Evolutionary conservation across 2,113 vertebrate species (phyloP), one percentile per base, ranked within the genome.

Genomic region (Paracanthobrama guichenoti): DNA sequence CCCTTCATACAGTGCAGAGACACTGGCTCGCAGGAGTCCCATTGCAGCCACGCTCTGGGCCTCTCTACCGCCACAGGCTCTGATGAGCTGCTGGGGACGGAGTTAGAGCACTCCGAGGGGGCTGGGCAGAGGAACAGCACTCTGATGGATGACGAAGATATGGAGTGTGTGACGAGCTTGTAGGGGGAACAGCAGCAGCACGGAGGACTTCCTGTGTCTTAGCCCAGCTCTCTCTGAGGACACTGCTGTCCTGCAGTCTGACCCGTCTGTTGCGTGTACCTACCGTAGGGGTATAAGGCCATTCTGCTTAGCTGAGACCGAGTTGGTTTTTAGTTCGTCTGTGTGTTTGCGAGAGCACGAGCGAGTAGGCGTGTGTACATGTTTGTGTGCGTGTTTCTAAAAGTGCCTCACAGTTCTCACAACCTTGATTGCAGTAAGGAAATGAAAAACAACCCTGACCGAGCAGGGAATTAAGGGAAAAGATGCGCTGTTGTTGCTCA

Each of bases 331-430:
- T 89, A 89, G 66, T 83, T 59, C 22, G 77, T 80, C 53, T 39
- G 76, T 79, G 64, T 83, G 66, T 83, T 82, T 95, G 95, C 95
- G 55, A 59, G 78, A 90, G 87, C 89, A 89, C 92, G 86, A 83
- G 89, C 92, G 84, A 81, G 80, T 88, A 86, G 83, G 92, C 95
- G 93, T 94, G 64, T 86, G 90, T 85, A 88, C 90, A 86, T 91
- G 88, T 88, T 64, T 90, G 89, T 92, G 87, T 88, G 88, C 73
- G 91, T 89, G 97, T 98, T 97, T 98, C 97, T 97, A 96, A 99
- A 67, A 99, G 98, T 99, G 98, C 98, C 98, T 99, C 97, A 97
- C 97, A 97, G 97, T 98, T 97, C 95, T 97, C 95, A 96, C 96
- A 96, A 97, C 96, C 96, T 96, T 95, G 96, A 90, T 86, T 84